Evolutionary conservation across 30 jellyfish, hydroid and myxozoan species (phyloP).

Genomic region (Hydractinia echinata): DNA sequence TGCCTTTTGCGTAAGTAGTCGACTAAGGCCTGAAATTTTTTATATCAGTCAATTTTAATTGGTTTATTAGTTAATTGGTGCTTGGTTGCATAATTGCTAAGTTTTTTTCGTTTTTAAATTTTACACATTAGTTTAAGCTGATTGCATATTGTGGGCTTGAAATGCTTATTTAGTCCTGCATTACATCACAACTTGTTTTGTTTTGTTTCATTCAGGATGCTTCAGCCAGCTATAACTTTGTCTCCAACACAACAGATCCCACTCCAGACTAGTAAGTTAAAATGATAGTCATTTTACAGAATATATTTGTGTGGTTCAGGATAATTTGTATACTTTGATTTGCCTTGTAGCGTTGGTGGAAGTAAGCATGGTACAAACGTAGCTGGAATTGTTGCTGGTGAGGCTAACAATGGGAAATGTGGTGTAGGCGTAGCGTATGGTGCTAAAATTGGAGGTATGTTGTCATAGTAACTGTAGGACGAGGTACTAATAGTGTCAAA

Average conservation of each 20-base stretch:
- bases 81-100: no score
- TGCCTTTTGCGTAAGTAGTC: no score
- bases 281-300: not conserved
- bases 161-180: not conserved
- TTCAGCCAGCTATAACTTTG: constrained; percentile 12
- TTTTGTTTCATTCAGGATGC: constrained; percentile 10
- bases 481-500: no score
- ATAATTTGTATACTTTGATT: not conserved
- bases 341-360: not conserved
- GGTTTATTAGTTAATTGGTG: no score
- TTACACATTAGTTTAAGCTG: no score
- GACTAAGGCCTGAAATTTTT: no score
- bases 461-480: not conserved
- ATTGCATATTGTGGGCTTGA: no score
- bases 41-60: no score
- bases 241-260: constrained; percentile 2
- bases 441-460: constrained; percentile 26
- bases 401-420: constrained; percentile 15
- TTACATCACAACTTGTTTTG: not conserved
- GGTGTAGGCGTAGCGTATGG: constrained; percentile 26
- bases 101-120: no score
- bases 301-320: not conserved
- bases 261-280: constrained; percentile 7
- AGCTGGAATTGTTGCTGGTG: constrained; percentile 2
- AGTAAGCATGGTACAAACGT: constrained; percentile 10